phyloP scores from a whole-genome alignment of 2,113 vertebrate genomes.

The Chloebia gouldiae region DNA sequence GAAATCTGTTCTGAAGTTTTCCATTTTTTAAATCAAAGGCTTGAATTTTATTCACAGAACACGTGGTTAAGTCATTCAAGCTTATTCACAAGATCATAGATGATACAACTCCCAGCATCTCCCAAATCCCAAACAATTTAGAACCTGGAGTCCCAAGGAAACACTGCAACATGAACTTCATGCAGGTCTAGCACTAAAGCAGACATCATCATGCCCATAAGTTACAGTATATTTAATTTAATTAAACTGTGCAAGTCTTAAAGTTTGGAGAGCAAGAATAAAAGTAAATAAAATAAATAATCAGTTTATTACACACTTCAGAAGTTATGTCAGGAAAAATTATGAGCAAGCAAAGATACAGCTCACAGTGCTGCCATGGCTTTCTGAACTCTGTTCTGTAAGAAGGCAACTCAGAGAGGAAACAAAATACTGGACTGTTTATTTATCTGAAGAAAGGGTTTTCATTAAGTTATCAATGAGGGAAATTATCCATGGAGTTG shows the following conservation, averaged over 20 bases:
- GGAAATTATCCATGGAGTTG: not conserved
- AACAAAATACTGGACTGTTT: not conserved
- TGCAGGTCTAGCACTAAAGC: not conserved
- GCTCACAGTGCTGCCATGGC: not conserved
- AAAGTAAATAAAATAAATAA: not conserved
- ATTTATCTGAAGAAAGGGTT: not conserved
- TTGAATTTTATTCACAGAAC: not conserved
- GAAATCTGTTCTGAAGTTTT: not conserved
- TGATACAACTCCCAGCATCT: conserved; percentile 7
- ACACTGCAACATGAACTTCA: not conserved
- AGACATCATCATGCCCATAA: not conserved
- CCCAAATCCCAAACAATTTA: not conserved
- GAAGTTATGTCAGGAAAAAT: not conserved
- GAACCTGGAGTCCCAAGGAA: conserved; percentile 5
- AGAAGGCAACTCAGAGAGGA: not conserved
- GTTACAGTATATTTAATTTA: not conserved
- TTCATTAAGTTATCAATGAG: not conserved
- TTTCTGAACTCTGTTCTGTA: not conserved
- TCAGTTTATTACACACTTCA: not conserved
- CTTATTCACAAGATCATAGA: not conserved
- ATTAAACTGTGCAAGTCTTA: not conserved
- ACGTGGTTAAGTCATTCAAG: not conserved
- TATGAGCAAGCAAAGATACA: not conserved
- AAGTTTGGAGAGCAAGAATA: not conserved
- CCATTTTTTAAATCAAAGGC: not conserved